Conservation (phyloP, 1,140 invertebrate genomes). For the Lasioglossum albipes region DNA sequence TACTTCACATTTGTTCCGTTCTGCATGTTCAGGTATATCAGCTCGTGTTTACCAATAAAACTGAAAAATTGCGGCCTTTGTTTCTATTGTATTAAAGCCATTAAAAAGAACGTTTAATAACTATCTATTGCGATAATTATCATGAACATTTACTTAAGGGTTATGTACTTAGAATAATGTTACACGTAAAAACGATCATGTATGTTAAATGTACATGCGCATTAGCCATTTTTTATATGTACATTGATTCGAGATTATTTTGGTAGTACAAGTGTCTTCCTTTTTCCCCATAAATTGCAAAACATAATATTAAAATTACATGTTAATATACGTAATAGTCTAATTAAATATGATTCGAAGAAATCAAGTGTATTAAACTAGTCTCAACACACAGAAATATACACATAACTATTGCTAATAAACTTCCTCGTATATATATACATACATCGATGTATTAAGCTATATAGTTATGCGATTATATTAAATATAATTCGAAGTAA, state of each 20-base stretch:
- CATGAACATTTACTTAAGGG: slow-evolving; percentile 41
- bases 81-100: slow-evolving; percentile 37
- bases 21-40: slow-evolving; percentile 45
- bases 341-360: not conserved
- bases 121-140: slow-evolving; percentile 20
- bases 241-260: slow-evolving; percentile 10
- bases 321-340: not conserved
- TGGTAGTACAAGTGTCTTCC: not conserved
- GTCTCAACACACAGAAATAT: not conserved
- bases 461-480: slow-evolving; percentile 8
- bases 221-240: slow-evolving; percentile 20
- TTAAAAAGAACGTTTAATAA: slow-evolving; percentile 35
- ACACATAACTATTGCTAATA: slow-evolving; percentile 26
- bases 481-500: slow-evolving; percentile 30
- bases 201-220: slow-evolving; percentile 33
- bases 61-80: slow-evolving; percentile 14
- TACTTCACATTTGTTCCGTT: slow-evolving; percentile 1
- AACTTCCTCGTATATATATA: slow-evolving; percentile 27
- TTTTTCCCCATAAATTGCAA: slow-evolving; percentile 11
- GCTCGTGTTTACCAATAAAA: slow-evolving; percentile 27
- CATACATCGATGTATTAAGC: slow-evolving; percentile 20
- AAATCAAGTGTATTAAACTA: slow-evolving; percentile 4
- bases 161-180: slow-evolving; percentile 56
- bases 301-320: not conserved
- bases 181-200: slow-evolving; percentile 24